A percentile compares a stretch with the other conserved stretches of the same genome.
phyloP scores from a whole-genome alignment of 1,140 invertebrate genomes.

The Drosophila busckii region DNA sequence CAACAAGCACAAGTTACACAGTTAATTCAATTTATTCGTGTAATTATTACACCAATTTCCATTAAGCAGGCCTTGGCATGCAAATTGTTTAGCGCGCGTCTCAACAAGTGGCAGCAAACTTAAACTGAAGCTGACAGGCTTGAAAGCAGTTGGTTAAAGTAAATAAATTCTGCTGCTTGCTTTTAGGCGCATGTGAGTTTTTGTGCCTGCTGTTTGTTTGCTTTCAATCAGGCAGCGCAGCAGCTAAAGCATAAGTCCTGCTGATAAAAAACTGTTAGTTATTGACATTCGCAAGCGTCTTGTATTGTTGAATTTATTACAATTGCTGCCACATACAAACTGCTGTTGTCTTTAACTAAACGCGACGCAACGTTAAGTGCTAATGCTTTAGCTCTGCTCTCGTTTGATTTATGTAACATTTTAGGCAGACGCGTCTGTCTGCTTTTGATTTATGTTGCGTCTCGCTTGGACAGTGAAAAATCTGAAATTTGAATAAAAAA shows the following conservation, averaged over 20 bases:
- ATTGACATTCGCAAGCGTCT: constrained; percentile 8
- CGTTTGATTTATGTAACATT: constrained; percentile 38
- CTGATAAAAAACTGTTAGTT: neutral
- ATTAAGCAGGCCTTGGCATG: too few species aligned
- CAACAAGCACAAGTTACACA: too few species aligned
- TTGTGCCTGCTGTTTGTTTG: constrained; percentile 12
- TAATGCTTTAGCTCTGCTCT: constrained; percentile 23
- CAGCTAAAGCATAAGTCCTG: neutral
- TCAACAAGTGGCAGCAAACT: neutral
- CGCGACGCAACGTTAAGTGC: constrained; percentile 40
- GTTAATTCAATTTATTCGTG: too few species aligned
- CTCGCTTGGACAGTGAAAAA: constrained; percentile 1
- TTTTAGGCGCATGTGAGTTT: constrained; percentile 8
- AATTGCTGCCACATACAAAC: too few species aligned
- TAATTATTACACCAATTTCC: too few species aligned
- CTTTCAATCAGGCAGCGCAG: constrained; percentile 18
- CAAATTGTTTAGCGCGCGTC: neutral
- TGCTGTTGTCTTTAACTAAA: too few species aligned
- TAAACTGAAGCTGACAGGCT: neutral
- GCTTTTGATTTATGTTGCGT: constrained; percentile 33
- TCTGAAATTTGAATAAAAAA: constrained; percentile 22
- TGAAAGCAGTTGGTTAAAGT: constrained; percentile 1
- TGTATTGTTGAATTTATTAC: constrained; percentile 13
- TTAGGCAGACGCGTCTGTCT: constrained; percentile 26
- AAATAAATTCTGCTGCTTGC: constrained; percentile 14